Percentiles rank a stretch among this genome's conserved stretches.
These are phyloP conservation scores for Odontamblyopus lacepedii DNA, from an alignment of 2,797 vertebrate genomes.

Conservation along the genomic window DNA sequence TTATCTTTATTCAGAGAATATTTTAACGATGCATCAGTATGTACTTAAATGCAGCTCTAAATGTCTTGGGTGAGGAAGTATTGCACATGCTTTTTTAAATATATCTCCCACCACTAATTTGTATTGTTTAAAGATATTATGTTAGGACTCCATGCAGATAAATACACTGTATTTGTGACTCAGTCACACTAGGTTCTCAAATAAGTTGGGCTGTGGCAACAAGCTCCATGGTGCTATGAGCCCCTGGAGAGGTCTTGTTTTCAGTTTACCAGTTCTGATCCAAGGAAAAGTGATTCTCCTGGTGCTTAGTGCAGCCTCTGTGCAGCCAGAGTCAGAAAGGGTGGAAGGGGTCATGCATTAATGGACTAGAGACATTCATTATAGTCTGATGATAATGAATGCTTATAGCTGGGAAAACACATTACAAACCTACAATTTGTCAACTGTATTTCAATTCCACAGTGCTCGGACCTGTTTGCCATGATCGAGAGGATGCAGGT, in stretches of 20 bases:
- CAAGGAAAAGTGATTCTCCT: conserved; percentile 33
- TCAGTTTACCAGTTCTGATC: conserved; percentile 48
- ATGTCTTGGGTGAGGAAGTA: too few relatives aligned
- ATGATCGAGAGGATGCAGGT: conserved; percentile 90
- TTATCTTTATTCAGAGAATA: too few relatives aligned
- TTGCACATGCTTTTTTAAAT: too few relatives aligned
- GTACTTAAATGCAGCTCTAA: too few relatives aligned
- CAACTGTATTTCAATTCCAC: conserved; percentile 39
- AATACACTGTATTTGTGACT: conserved; percentile 12
- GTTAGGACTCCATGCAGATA: not conserved
- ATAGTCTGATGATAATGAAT: conserved; percentile 16
- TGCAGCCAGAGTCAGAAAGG: conserved; percentile 33
- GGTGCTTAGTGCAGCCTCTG: conserved; percentile 30
- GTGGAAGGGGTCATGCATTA: not conserved
- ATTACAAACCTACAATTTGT: conserved; percentile 12
- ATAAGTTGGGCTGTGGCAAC: conserved; percentile 55
- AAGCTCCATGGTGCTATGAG: conserved; percentile 40
- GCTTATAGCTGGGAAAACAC: conserved; percentile 10
- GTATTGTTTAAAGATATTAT: not conserved
- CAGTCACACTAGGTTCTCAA: conserved; percentile 22
- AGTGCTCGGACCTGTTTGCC: conserved; percentile 85
- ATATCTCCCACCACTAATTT: too few relatives aligned
- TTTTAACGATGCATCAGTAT: too few relatives aligned
- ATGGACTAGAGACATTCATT: conserved; percentile 13
- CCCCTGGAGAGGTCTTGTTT: conserved; percentile 59